Percentiles rank a stretch among this genome's conserved stretches.
phyloP scores from a whole-genome alignment of 2,888 invertebrate genomes.

The Drosophila stalkeri region DNA sequence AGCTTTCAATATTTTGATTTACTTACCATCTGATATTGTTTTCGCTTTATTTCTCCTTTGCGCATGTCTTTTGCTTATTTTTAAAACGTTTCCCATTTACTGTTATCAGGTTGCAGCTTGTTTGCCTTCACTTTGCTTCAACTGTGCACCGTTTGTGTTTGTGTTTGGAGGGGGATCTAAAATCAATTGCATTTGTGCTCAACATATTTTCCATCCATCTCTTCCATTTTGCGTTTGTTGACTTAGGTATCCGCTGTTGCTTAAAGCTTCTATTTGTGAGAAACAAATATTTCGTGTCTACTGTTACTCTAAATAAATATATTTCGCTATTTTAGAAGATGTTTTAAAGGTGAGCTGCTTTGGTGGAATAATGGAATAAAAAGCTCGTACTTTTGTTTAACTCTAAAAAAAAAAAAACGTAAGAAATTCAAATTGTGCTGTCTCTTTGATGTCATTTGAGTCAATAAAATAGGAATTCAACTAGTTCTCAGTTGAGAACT shows the following conservation, averaged over 20 bases:
- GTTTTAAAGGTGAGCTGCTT: not conserved
- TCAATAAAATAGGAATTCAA: no score
- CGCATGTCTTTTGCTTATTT: conserved; percentile 12
- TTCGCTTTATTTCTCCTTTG: not conserved
- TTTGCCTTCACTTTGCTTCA: conserved; percentile 41
- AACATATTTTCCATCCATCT: conserved; percentile 13
- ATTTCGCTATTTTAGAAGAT: not conserved
- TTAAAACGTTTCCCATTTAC: conserved; percentile 36
- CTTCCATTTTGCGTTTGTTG: conserved; percentile 8
- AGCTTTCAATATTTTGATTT: conserved; percentile 7
- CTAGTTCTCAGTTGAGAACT: no score
- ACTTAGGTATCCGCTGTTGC: conserved; percentile 2
- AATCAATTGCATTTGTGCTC: conserved; percentile 37
- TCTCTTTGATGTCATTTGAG: no score
- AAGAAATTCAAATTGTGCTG: not conserved
- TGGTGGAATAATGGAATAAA: not conserved
- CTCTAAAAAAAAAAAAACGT: no score
- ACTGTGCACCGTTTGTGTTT: conserved; percentile 25
- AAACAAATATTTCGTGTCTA: conserved; percentile 3
- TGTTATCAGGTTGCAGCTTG: conserved; percentile 33
- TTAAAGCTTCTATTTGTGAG: conserved; percentile 3
- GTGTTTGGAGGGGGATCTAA: conserved; percentile 26
- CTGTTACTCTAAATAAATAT: conserved; percentile 1
- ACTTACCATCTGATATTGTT: conserved; percentile 4
- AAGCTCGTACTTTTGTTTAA: not conserved